Percentiles rank a stretch among this genome's conserved stretches.
phyloP scores from a whole-genome alignment of 2,888 invertebrate genomes.

The Melinaea marsaeus region DNA sequence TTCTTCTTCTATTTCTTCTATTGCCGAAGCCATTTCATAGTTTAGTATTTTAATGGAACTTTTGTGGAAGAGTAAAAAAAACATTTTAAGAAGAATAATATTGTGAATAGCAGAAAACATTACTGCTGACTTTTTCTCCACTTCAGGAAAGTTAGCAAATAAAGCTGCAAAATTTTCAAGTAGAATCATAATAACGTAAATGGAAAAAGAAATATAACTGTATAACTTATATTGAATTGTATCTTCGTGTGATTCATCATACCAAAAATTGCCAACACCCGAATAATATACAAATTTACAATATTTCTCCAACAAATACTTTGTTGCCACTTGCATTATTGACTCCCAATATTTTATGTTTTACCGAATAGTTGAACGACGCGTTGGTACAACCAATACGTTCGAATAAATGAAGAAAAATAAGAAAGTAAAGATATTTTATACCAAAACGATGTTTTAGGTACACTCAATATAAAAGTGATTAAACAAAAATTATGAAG shows the following conservation, averaged over 20 bases:
- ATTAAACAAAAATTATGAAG: slow-evolving; percentile 13
- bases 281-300: slow-evolving; percentile 62
- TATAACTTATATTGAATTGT: slow-evolving; percentile 50
- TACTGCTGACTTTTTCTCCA: slow-evolving; percentile 64
- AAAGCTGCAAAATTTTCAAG: slow-evolving; percentile 63
- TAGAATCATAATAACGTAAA: slow-evolving; percentile 60
- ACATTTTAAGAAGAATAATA: slow-evolving; percentile 64
- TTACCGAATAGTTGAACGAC: not conserved
- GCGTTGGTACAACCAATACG: no score
- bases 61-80: slow-evolving; percentile 58
- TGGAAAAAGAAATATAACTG: slow-evolving; percentile 48
- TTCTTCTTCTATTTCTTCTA: slow-evolving; percentile 53
- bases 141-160: slow-evolving; percentile 58
- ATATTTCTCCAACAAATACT: slow-evolving; percentile 47
- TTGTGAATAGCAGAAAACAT: slow-evolving; percentile 68
- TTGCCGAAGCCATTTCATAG: slow-evolving; percentile 57
- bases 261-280: slow-evolving; percentile 63
- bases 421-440: no score
- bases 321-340: slow-evolving; percentile 51
- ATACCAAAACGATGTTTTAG: not conserved
- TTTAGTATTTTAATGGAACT: slow-evolving; percentile 60
- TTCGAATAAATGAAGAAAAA: no score
- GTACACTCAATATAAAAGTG: not conserved
- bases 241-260: slow-evolving; percentile 51
- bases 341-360: not conserved